phyloP scores from a whole-genome alignment of 2,113 vertebrate species.

The Dascyllus trimaculatus region DNA sequence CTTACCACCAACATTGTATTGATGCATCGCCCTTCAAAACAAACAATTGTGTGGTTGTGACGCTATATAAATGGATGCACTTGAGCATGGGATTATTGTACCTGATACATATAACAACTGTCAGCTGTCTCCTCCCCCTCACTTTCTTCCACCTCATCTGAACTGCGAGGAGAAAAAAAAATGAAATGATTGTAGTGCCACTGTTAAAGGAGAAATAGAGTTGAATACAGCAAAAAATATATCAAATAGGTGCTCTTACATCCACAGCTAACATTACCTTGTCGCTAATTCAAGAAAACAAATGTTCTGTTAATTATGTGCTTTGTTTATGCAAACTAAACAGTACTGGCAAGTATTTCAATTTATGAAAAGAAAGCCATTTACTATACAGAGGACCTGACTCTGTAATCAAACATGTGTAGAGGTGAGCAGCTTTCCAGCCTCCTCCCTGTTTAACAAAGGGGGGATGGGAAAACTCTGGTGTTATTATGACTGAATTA shows the following conservation, averaged over 20 bases:
- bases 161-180: conserved; percentile 59
- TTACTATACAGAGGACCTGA: no score
- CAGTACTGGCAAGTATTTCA: no score
- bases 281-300: neutral
- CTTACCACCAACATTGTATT: neutral
- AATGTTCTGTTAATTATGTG: neutral
- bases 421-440: neutral
- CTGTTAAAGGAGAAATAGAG: neutral
- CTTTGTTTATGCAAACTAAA: neutral
- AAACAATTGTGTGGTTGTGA: neutral
- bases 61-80: neutral
- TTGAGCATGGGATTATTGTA: conserved; percentile 61
- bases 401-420: neutral
- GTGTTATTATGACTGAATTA: no score
- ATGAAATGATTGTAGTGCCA: neutral
- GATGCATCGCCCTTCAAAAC: neutral
- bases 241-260: neutral
- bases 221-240: neutral
- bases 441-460: no score
- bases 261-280: neutral
- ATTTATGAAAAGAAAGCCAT: no score
- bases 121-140: conserved; percentile 82
- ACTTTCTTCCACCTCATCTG: conserved; percentile 90
- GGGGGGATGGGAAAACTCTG: no score
- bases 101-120: conserved; percentile 86